Conservation (phyloP, 2,888 invertebrate genomes). For the Lepetodrilus schrolli region DNA sequence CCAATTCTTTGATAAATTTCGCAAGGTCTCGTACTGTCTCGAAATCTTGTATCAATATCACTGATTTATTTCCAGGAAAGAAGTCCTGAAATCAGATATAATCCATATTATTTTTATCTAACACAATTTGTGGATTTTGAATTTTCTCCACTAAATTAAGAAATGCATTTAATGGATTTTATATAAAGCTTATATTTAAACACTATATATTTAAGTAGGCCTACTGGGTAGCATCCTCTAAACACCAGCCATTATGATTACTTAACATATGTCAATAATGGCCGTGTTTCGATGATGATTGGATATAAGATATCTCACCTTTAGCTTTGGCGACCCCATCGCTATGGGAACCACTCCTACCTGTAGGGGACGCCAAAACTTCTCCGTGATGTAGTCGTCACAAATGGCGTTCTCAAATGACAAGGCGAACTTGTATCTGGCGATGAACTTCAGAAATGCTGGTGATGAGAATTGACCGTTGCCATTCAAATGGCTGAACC, state of each 20-base stretch:
- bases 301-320: slow-evolving; percentile 73
- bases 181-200: no score
- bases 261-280: no score
- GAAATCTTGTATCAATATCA: slow-evolving; percentile 65
- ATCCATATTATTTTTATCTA: slow-evolving; percentile 77
- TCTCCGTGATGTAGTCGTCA: slow-evolving; percentile 90
- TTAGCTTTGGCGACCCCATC: slow-evolving; percentile 84
- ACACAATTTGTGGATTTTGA: no score
- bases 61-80: slow-evolving; percentile 63
- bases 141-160: no score
- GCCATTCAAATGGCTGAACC: background rate
- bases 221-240: no score
- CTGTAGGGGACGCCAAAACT: slow-evolving; percentile 87
- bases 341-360: slow-evolving; percentile 88
- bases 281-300: no score
- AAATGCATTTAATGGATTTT: no score
- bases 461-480: slow-evolving; percentile 57
- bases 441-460: slow-evolving; percentile 66
- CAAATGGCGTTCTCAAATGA: slow-evolving; percentile 89
- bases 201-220: no score
- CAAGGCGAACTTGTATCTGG: slow-evolving; percentile 85
- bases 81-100: slow-evolving; percentile 55
- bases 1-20: slow-evolving; percentile 55
- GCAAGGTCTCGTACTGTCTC: slow-evolving; percentile 60
- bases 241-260: no score